Base-by-base conservation (phyloP, 2,797 vertebrate genomes). In the Epinephelus coioides region DNA sequence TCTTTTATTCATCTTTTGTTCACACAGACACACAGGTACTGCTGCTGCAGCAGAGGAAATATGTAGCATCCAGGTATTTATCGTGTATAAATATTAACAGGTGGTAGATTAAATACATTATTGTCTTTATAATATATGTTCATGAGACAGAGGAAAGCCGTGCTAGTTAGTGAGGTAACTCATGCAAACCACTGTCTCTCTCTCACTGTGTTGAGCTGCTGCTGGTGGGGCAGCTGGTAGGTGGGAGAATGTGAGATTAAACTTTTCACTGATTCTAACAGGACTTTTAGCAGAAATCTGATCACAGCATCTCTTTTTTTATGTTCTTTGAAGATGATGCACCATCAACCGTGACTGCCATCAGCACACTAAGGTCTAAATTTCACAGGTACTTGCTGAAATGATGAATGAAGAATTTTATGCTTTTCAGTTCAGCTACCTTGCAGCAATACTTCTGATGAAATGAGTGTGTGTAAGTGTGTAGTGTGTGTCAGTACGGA, bases 211-310 rank as follows among this genome's bases (percentile, higher is more conserved):
- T 25, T 25, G 71, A 76, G 64, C 83, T 71, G 78, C 44, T 69
- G 59, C 44, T 69, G 59, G 69, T 73, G 67, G 68, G 83, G 88
- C 87, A 91, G 83, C 90, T 89, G 85, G 76, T 77, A 62, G 51
- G 84, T 88, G 86, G 89, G 85, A 88, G 82, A 85, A 69, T 66
- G 84, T 71, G 66, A 88, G 61, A 88, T 74, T 53, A 62, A 77
- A 90, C 74, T 81, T 92, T 90, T 82, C 80, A 81, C 81, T 74
- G 63, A 77, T 88, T 85, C 78, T 79, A 83, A 74, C 62, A 78
- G 46, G 68, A 85, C 38, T 80, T 85, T 82, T 79, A 79, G 44
- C 27, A 30, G 38, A 84, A 55, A 87, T 81, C 55, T 81, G 65
- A 81, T 78, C 40, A 21, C 19, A n/a, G 79, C 50, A 55, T 46